Base-by-base conservation (phyloP, 1,140 invertebrate genomes). In the Bombus breviceps region DNA sequence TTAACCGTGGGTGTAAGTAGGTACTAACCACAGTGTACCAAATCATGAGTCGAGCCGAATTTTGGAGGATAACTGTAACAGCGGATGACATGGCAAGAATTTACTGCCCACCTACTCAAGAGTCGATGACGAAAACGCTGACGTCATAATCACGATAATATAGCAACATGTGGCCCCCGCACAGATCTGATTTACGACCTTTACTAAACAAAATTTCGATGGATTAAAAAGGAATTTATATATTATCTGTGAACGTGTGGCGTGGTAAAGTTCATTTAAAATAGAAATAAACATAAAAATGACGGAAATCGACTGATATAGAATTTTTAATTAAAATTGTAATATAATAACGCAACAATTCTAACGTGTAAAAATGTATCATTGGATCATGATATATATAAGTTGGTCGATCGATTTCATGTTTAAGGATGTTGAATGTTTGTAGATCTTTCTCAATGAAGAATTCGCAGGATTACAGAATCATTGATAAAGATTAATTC, bases 111-210 rank as follows among this genome's bases (percentile, higher is more conserved):
- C 39, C 22, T 73, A 82, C 53, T 32, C 18, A n/a, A 53, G 25
- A 72, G 25, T 73, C 71, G 39, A 64, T 82, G 71, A 82, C 71
- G 53, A 69, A 81, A 64, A 39, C 53, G 25, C 41, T 82, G 53
- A 75, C 80, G 71, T 82, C 71, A 75, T 74, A 47, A 75, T 82
- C 53, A 37, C 32, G n/a, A 12, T 25, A 3, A 72, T 71, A 71
- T 57, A n/a, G n/a, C 68, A 34, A 9, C 41, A 47, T 39, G n/a
- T 64, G 53, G 53, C 39, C 28, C 28, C 28, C 13, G 1, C 22
- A 22, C 15, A 13, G 10, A 32, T 32, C 12, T 68, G 2, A 4
- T n/a, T 25, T n/a, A 12, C 37, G 22, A 15, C 43, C 18, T 43
- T 8, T 3, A 6, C 28, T 62, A n/a, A 62, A 62, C 5, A 39